Conservation (phyloP, 2,888 invertebrate species). For the Cotesia congregata region DNA sequence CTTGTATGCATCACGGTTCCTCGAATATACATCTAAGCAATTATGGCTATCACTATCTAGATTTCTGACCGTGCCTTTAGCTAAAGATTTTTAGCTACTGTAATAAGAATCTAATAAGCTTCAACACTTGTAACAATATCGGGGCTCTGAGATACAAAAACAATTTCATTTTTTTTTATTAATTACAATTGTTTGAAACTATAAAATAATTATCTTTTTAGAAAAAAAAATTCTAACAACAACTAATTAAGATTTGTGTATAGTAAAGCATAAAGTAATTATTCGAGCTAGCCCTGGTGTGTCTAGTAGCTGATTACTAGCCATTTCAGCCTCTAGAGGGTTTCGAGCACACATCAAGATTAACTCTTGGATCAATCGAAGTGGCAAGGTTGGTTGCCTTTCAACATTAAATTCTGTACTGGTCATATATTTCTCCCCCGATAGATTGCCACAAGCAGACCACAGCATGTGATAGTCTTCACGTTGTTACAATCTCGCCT, state of each 20-base stretch:
- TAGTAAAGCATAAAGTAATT: neutral
- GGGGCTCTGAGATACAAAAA: neutral
- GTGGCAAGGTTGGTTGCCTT: constrained; percentile 5
- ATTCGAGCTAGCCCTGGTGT: neutral
- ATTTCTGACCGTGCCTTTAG: constrained; percentile 13
- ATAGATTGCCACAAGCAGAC: constrained; percentile 3
- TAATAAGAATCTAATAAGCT: neutral
- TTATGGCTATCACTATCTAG: constrained; percentile 17
- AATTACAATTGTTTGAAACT: neutral
- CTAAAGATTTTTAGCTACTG: constrained; percentile 16
- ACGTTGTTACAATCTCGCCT: neutral
- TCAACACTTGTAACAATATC: neutral
- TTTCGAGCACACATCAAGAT: constrained; percentile 16
- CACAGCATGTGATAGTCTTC: neutral
- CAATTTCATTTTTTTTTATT: neutral
- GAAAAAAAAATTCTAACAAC: neutral
- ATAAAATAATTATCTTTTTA: neutral
- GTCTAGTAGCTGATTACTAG: constrained; percentile 9
- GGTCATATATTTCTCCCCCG: constrained; percentile 1
- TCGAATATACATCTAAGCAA: neutral
- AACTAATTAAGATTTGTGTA: neutral
- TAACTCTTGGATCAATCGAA: constrained; percentile 20
- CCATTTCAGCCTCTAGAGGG: constrained; percentile 1
- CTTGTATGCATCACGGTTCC: neutral
- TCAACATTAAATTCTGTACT: constrained; percentile 10